Percentiles rank a stretch among this genome's conserved stretches.
Evolutionary conservation across 1,140 invertebrate genomes (phyloP).

Genomic region (Protaetia brevitarsis): DNA sequence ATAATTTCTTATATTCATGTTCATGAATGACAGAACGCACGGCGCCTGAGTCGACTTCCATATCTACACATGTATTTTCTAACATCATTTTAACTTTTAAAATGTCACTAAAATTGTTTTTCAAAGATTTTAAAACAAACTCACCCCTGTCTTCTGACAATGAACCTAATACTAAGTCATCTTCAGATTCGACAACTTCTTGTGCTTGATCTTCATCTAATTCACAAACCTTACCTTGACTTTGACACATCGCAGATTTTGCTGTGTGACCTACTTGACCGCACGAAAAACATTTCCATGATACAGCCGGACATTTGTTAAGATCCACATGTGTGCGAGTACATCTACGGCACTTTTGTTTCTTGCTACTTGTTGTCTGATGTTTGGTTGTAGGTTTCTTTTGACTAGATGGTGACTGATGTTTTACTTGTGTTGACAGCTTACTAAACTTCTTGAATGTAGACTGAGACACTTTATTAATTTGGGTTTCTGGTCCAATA

Average conservation of each 20-base stretch:
- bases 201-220: background rate
- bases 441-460: background rate
- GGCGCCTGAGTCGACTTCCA: conserved; percentile 10
- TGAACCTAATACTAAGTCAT: too few species aligned
- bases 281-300: too few species aligned
- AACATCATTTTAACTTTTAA: background rate
- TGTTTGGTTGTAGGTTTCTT: too few species aligned
- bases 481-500: background rate
- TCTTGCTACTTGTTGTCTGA: background rate
- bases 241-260: too few species aligned
- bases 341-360: background rate
- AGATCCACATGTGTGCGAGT: too few species aligned
- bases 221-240: background rate
- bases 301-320: too few species aligned
- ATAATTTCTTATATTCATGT: background rate
- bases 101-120: background rate
- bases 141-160: too few species aligned
- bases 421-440: background rate
- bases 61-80: background rate
- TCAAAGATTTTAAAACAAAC: too few species aligned
- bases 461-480: background rate
- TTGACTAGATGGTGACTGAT: background rate
- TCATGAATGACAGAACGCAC: background rate
- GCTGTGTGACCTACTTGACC: too few species aligned
- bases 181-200: background rate